Base-by-base conservation (phyloP, 2,113 vertebrate species). In the Passer montanus region DNA sequence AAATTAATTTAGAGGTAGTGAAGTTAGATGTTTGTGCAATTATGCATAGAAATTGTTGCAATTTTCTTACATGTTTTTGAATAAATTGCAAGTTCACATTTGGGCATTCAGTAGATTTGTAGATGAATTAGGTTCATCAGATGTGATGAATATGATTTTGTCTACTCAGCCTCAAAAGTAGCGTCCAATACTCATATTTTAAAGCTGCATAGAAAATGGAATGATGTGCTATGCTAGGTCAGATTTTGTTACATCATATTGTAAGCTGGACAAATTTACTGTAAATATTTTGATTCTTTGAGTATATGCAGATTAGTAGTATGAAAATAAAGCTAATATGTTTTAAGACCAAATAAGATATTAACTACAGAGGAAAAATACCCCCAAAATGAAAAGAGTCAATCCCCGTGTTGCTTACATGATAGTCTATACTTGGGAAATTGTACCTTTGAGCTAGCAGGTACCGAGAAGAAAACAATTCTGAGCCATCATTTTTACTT, bases 221-320 rank as follows among this genome's bases (percentile, higher is more conserved):
- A 13, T 0, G 0, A 16, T 72, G 11, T 82, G 7, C 58, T 15
- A 11, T 59, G 23, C 46, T 77, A 31, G 16, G 12, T 3, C 26
- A 80, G n/a, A 47, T 80, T 90, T 76, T 70, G 7, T 80, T 89
- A 2, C 9, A 35, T 88, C 33, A 53, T 28, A 24, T 27, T 66
- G 23, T 39, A 69, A 68, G 19, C 19, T 89, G 49, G 56, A 50
- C 17, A 84, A 7, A 87, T 68, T 63, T 89, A 15, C 26, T 91
- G 52, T 55, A 30, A 56, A 78, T 67, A 3, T 69, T 84, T 88
- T 66, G 10, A 7, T 69, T 80, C 50, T 78, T 62, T 66, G 41
- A 53, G 15, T 68, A 44, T 59, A 24, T 0, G 0, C 24, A 49
- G 10, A 73, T 15, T 66, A 73, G 35, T 39, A 80, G 17, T 9